phyloP scores from a whole-genome alignment of 2,113 vertebrate genomes.

The Osmerus eperlanus region DNA sequence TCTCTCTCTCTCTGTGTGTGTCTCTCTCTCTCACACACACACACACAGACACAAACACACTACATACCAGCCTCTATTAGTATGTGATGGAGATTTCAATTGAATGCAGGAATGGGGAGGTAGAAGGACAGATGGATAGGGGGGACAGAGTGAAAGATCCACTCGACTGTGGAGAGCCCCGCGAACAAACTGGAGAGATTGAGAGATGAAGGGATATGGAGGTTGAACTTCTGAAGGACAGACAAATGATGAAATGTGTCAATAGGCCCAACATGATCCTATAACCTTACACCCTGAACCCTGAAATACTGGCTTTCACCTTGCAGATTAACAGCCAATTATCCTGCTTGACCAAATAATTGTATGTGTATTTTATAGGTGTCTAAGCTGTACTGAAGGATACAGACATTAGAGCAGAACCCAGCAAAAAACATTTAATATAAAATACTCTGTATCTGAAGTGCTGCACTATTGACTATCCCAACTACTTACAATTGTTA shows the following conservation, averaged over 20 bases:
- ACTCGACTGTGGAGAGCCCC: neutral
- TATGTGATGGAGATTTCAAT: slow-evolving; percentile 41
- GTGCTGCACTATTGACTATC: too few species aligned
- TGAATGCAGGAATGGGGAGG: slow-evolving; percentile 55
- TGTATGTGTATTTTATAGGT: too few species aligned
- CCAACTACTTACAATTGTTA: too few species aligned
- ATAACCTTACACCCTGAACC: too few species aligned
- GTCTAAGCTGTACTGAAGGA: too few species aligned
- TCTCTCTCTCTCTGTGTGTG: neutral
- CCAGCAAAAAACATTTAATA: too few species aligned
- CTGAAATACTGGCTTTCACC: too few species aligned
- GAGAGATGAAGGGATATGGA: neutral
- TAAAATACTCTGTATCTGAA: too few species aligned
- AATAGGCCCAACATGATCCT: too few species aligned
- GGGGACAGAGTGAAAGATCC: neutral
- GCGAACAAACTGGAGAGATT: neutral
- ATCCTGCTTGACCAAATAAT: too few species aligned
- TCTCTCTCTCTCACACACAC: neutral
- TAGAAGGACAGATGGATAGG: slow-evolving; percentile 48
- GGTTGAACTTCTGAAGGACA: slow-evolving; percentile 42
- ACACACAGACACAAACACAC: neutral
- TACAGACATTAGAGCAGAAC: too few species aligned
- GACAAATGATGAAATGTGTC: slow-evolving; percentile 48
- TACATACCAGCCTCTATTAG: slow-evolving; percentile 54
- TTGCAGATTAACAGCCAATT: too few species aligned